Evolutionary conservation across 1,140 invertebrate genomes (phyloP), one percentile per base, ranked within the genome.

Genomic region (Bombus superbus): DNA sequence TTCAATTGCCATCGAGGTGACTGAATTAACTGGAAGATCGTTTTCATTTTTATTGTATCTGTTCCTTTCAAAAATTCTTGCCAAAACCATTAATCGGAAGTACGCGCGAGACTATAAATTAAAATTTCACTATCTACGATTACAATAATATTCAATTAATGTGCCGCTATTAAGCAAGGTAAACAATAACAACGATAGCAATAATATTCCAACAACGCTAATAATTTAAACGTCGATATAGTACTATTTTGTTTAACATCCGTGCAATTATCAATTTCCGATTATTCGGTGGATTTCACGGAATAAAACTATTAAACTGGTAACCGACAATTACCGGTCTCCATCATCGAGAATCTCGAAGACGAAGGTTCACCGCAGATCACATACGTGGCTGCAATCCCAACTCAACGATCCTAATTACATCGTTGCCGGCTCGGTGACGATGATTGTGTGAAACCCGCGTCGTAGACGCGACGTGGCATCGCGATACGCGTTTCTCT

Each of bases 401-500:
- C 10, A 47, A 44, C n/a, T 35, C 42, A 0, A 38, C 64, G 74
- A 78, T 47, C 53, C 53, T 78, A 73, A 81, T 85, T 62, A 79
- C 79, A 75, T 81, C 71, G n/a, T 69, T 74, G 59, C 8, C 35
- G 15, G n/a, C 11, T 74, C 59, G 40, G 28, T 79, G 40, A 44
- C 76, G 35, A 42, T 38, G 40, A 32, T 8, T 35, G 75, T 10
- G 28, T 15, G 35, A 53, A 15, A 32, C 4, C 11, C 38, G n/a
- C 25, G 25, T 69, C 42, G 53, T 8, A 40, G 10, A 75, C 44
- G 25, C n/a, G 72, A 22, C 28, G 35, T 18, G 28, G 9, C 18
- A 68, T 69, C 62, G 72, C 62, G 81, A 53, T 28, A 80, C 66
- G 83, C 35, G 28, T 42, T 78, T 64, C 71, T 57, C 53, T 9